Base-by-base conservation (phyloP, 2,113 vertebrate genomes). In the Oreotragus oreotragus region DNA sequence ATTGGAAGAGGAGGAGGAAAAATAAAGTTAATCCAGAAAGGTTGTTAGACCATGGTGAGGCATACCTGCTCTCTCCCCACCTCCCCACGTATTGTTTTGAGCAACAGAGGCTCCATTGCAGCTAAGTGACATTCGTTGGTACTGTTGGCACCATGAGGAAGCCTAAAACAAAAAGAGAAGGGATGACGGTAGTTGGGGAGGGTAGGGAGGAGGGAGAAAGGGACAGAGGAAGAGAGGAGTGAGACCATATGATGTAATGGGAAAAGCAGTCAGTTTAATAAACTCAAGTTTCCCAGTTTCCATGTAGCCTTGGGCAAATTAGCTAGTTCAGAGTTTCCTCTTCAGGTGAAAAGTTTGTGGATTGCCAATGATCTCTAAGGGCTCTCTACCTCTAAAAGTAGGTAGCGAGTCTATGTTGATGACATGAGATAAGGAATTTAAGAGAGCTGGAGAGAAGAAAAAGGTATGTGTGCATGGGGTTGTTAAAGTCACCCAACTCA, bases 361-460 rank as follows among this genome's bases (percentile, higher is more conserved):
- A 62, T 83, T 88, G 19, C 76, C 0, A 1, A 3, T 64, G 73
- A 62, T 57, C 27, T 80, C 28, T 83, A 70, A 76, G 23, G 27
- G 70, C 3, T 83, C 39, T 86, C 39, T 84, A 27, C 45, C 47
- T 93, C 58, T 84, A 55, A 45, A 84, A 77, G 39, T 14, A 76
- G 12, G 70, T 43, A 76, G 12, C 12, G 2, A 43, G 10, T 27
- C 70, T 77, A 2, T 13, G 9, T 33, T 47, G 49, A 30, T 90
- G 49, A 79, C 49, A 53, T 60, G 39, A 95, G n/a, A 95, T 55
- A 66, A 91, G 90, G 28, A 91, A 85, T 55, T 62, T 53, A 39
- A 91, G 66, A 62, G 83, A 64, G 17, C 25, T 51, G 39, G 36
- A 77, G 55, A 36, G 85, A 79, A 91, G 13, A 86, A 80, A 88